Evolutionary conservation across 1,140 invertebrate species (phyloP).

Genomic region (Mycetomoellerius zeteki): DNA sequence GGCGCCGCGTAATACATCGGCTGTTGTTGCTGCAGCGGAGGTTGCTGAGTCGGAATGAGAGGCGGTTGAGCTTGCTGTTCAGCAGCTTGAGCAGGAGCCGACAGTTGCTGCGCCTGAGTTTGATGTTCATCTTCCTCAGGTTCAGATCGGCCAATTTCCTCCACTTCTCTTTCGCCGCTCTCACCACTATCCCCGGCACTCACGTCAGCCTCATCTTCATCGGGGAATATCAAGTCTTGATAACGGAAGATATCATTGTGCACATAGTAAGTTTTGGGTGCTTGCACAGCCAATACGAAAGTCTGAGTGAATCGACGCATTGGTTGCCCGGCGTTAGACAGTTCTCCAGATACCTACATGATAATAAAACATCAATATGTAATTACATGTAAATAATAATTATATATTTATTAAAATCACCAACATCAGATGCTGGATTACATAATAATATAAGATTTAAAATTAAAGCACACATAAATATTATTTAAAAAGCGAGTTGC

Average conservation of each 20-base stretch:
- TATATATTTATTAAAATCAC: not conserved
- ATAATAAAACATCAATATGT: slow-evolving; percentile 21
- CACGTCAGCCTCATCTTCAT: slow-evolving; percentile 89
- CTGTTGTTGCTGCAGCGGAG: slow-evolving; percentile 79
- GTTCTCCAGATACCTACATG: slow-evolving; percentile 95
- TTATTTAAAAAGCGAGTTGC: no score
- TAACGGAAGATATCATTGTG: slow-evolving; percentile 99
- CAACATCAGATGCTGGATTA: no score
- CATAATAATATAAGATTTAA: no score
- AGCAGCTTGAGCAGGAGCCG: slow-evolving; percentile 71
- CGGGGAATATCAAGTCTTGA: slow-evolving; percentile 89
- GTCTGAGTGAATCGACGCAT: slow-evolving; percentile 99
- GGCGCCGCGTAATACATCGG: slow-evolving; percentile 82
- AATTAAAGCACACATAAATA: no score
- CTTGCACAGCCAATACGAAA: slow-evolving; percentile 97
- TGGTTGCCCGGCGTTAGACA: slow-evolving; percentile 98
- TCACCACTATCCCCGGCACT: slow-evolving; percentile 81
- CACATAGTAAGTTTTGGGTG: slow-evolving; percentile 98
- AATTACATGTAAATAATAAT: slow-evolving; percentile 12
- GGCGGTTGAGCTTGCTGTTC: slow-evolving; percentile 80
- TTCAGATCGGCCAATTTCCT: slow-evolving; percentile 89
- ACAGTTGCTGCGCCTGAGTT: slow-evolving; percentile 81
- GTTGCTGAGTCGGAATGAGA: slow-evolving; percentile 79
- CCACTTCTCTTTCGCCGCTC: slow-evolving; percentile 83
- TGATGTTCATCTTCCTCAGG: slow-evolving; percentile 89